Evolutionary conservation across 1,140 invertebrate species (phyloP), one percentile per base, ranked within the genome.

Genomic region (Apis florea): DNA sequence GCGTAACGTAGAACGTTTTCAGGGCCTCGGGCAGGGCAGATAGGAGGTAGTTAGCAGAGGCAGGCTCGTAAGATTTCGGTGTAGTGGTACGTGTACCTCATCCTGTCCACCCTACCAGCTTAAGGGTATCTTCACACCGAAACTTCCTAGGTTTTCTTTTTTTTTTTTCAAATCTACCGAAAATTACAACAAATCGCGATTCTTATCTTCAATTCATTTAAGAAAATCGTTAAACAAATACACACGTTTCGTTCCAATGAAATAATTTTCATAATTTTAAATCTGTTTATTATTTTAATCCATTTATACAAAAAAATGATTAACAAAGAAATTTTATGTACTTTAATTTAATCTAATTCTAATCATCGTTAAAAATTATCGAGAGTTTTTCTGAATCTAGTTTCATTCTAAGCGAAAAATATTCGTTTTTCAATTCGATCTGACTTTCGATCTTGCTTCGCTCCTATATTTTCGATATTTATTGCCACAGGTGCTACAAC

Each of bases 21-120:
- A 91, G 91, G 91, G 91, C 92, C 91, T 90, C 89, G 88, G 91
- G 92, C 90, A 89, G 86, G 82, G 83, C 84, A 91, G 91, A 91
- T 90, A 90, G 86, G 88, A 92, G 92, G 91, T 91, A 92, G 91
- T 92, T 92, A 93, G 89, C 89, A 84, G 87, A 90, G 85, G 89
- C 90, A 92, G 88, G 74, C 89, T 90, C 91, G 89, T 92, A 92
- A 92, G 91, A 92, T 91, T 92, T 91, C 88, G 90, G 88, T 92
- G 90, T 85, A 70, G 83, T 83, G 84, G 89, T 90, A 87, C 85
- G 87, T 90, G 90, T 90, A 87, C 84, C 88, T 91, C 91, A 91
- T 92, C 90, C 91, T 92, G 91, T 90, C 90, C 91, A 91, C 88
- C 91, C 85, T 88, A 86, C 83, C 80, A 77, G 83, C 84, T 74